phyloP scores from a whole-genome alignment of 2,113 vertebrate species.

The Pitta sordida region DNA sequence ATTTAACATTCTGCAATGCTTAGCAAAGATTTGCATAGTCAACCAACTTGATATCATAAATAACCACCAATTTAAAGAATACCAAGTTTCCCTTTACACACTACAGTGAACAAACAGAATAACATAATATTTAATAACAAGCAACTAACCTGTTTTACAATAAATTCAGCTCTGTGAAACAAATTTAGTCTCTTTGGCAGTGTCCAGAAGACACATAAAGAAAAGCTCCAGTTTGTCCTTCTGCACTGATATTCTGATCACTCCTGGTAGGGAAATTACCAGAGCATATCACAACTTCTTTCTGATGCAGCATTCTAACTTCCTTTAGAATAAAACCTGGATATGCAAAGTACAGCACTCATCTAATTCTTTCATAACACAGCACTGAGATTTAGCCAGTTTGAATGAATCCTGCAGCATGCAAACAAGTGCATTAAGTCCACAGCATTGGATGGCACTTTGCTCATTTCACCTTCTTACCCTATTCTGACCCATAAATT shows the following conservation, averaged over 20 bases:
- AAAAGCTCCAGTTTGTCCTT: background rate
- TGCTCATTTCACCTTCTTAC: background rate
- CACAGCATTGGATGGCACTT: background rate
- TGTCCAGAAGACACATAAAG: background rate
- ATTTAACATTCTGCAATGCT: slow-evolving; percentile 8
- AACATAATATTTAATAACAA: background rate
- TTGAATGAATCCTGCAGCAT: background rate
- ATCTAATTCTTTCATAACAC: background rate
- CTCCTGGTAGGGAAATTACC: background rate
- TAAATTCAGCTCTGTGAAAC: background rate
- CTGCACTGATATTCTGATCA: background rate
- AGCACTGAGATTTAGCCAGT: background rate
- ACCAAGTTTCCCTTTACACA: background rate
- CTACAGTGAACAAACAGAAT: background rate
- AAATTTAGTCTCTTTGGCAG: background rate
- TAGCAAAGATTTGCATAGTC: background rate
- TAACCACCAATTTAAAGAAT: background rate
- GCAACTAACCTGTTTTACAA: background rate
- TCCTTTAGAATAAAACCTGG: background rate
- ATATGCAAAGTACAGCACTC: background rate
- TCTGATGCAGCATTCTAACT: background rate
- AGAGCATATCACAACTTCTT: background rate
- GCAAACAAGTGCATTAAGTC: background rate
- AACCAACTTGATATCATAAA: background rate
- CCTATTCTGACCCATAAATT: background rate